phyloP scores from a whole-genome alignment of 2,113 vertebrate genomes.

The Maccullochella peelii region DNA sequence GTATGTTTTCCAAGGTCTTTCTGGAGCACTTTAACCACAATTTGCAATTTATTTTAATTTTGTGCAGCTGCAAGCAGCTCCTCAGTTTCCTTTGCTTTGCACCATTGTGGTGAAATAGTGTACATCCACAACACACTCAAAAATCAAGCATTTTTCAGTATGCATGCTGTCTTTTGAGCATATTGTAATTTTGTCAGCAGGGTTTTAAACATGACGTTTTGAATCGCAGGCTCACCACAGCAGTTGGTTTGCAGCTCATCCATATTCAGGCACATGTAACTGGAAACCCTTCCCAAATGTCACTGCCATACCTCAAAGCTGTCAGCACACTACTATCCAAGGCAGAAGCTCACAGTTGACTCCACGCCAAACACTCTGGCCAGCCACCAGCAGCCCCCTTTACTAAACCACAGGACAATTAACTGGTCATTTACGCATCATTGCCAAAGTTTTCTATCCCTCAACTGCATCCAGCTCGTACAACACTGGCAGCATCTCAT shows the following conservation, averaged over 20 bases:
- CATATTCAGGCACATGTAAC: constrained; percentile 76
- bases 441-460: constrained; percentile 41
- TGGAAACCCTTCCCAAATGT: constrained; percentile 80
- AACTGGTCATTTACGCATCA: constrained; percentile 26
- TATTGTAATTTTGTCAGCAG: neutral
- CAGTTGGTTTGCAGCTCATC: constrained; percentile 37
- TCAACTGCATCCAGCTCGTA: constrained; percentile 6
- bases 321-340: constrained; percentile 72
- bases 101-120: neutral
- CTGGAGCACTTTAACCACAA: neutral
- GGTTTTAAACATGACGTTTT: constrained; percentile 24
- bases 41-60: constrained; percentile 8
- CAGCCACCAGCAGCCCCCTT: constrained; percentile 32
- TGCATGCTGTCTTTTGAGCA: neutral
- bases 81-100: neutral
- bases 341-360: constrained; percentile 53
- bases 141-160: neutral
- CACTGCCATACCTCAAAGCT: constrained; percentile 75
- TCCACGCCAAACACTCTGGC: constrained; percentile 45
- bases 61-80: neutral
- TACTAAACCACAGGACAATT: constrained; percentile 61
- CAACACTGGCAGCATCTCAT: constrained; percentile 1
- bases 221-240: constrained; percentile 23
- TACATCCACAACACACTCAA: neutral
- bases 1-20: constrained; percentile 11